These are phyloP conservation scores for Chymomyza procnemis DNA, from an alignment of 2,888 invertebrate genomes.

Conservation along the genomic window DNA sequence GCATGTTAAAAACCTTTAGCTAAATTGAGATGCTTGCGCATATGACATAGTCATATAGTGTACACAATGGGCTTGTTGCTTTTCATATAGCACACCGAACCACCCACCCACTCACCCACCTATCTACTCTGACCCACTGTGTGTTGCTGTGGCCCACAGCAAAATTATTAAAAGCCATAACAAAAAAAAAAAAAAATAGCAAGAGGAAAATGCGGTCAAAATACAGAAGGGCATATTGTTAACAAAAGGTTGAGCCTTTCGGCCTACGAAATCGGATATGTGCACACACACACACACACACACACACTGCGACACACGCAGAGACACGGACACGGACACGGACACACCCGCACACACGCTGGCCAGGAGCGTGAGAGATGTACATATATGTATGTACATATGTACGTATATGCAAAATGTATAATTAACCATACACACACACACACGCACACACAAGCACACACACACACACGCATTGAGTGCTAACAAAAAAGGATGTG, in stretches of 20 bases:
- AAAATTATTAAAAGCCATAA: constrained; percentile 3
- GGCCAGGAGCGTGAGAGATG: constrained; percentile 34
- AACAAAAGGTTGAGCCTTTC: neutral
- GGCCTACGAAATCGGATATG: constrained; percentile 5
- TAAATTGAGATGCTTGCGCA: neutral
- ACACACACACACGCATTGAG: neutral
- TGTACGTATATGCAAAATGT: neutral
- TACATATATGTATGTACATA: neutral
- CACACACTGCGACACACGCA: constrained; percentile 8
- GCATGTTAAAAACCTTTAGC: neutral
- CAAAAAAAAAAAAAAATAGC: neutral
- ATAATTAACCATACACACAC: constrained; percentile 22
- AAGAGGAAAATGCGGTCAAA: neutral
- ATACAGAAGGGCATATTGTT: constrained; percentile 1
- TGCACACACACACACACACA: constrained; percentile 28
- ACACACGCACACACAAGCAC: constrained; percentile 13
- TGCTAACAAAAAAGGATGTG: neutral
- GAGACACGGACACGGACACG: constrained; percentile 37
- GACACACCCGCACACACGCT: constrained; percentile 31
- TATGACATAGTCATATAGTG: neutral
- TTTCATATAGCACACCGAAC: neutral
- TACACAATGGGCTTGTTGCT: neutral
- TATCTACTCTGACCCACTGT: neutral
- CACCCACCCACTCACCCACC: too few relatives aligned
- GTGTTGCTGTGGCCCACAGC: neutral